Percentiles rank a stretch among this genome's conserved stretches.
phyloP scores from a whole-genome alignment of 2,797 vertebrate genomes.

The Miichthys miiuy region DNA sequence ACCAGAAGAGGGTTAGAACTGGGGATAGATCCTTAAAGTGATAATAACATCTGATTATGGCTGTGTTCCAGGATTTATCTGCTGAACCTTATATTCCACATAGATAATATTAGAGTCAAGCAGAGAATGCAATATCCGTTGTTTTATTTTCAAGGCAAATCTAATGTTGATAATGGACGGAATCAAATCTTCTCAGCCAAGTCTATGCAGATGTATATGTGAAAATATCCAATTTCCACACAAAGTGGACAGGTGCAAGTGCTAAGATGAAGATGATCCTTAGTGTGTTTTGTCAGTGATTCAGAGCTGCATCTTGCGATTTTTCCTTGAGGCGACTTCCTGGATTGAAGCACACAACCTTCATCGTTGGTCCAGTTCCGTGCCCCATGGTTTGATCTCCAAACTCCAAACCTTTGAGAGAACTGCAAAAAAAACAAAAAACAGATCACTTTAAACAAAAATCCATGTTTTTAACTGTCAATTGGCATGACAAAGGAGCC shows the following conservation, averaged over 20 bases:
- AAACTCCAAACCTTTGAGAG: constrained; percentile 16
- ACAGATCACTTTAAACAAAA: constrained; percentile 16
- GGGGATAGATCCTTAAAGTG: constrained; percentile 69
- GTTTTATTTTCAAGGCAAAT: constrained; percentile 45
- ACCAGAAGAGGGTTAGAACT: constrained; percentile 48
- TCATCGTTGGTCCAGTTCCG: constrained; percentile 62
- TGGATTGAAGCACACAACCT: constrained; percentile 73
- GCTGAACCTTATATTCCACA: constrained; percentile 74
- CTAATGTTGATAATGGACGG: constrained; percentile 55
- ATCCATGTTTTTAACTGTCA: neutral
- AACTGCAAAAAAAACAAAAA: constrained; percentile 50
- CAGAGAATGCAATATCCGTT: constrained; percentile 56
- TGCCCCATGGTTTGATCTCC: constrained; percentile 70
- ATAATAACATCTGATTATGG: constrained; percentile 73
- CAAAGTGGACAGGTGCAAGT: constrained; percentile 36
- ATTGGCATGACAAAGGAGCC: constrained; percentile 8
- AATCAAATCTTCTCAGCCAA: constrained; percentile 59
- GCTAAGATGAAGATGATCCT: constrained; percentile 49
- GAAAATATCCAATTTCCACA: constrained; percentile 70
- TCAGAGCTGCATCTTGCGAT: constrained; percentile 61
- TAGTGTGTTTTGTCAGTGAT: constrained; percentile 62
- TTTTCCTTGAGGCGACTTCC: constrained; percentile 81
- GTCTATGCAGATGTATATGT: constrained; percentile 38
- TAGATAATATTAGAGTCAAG: constrained; percentile 60
- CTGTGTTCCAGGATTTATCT: constrained; percentile 62